phyloP scores from a whole-genome alignment of 2,113 vertebrate genomes.

The Cochlearius cochlearius region DNA sequence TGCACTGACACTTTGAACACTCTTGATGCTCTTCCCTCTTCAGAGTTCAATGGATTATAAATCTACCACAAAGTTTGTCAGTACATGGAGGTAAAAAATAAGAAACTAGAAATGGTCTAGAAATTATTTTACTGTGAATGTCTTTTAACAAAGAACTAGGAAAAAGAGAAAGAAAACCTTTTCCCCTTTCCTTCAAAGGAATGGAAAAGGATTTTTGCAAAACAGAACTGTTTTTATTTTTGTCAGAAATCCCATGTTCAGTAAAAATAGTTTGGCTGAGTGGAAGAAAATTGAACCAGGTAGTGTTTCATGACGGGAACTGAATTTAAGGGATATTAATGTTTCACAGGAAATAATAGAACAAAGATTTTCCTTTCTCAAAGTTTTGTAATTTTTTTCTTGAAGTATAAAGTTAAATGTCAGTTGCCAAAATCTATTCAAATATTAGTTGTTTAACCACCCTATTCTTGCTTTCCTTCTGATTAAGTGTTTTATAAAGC shows the following conservation, averaged over 20 bases:
- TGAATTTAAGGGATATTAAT: not conserved
- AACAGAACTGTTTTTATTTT: not conserved
- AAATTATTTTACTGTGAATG: not conserved
- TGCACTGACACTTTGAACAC: not conserved
- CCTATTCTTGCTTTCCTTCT: not conserved
- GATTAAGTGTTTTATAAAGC: not conserved
- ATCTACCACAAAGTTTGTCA: not conserved
- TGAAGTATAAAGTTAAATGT: not conserved
- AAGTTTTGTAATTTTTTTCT: not conserved
- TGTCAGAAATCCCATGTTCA: not conserved
- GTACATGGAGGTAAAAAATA: not conserved
- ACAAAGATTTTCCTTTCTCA: not conserved
- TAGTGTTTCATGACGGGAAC: not conserved
- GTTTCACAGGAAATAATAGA: not conserved
- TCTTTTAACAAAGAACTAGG: not conserved
- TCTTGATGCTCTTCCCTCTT: not conserved
- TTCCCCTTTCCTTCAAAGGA: not conserved
- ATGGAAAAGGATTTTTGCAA: fast-evolving
- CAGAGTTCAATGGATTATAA: not conserved
- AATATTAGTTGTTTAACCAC: not conserved
- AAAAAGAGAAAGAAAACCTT: not conserved
- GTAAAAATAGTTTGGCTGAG: not conserved
- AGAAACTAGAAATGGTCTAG: not conserved
- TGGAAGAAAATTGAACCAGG: not conserved
- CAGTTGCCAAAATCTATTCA: not conserved